A percentile compares a stretch with the other conserved stretches of the same genome.
Conservation (phyloP, 2,888 invertebrate genomes). For the Drosophila mimica region DNA sequence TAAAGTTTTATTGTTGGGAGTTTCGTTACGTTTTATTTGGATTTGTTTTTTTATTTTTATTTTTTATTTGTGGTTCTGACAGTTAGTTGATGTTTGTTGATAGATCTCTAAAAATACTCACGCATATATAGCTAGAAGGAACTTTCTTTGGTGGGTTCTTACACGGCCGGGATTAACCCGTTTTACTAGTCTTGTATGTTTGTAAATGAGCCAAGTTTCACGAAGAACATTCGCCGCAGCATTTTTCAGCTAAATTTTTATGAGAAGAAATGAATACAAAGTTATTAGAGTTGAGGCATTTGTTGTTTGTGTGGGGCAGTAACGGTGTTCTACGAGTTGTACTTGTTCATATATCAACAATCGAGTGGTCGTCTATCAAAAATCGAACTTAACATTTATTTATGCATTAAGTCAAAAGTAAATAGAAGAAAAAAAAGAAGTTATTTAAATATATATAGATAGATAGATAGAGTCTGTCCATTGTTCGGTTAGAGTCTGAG, state of each 20-base stretch:
- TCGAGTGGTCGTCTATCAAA: slow-evolving; percentile 1
- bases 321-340: slow-evolving; percentile 26
- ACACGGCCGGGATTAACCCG: slow-evolving; percentile 98
- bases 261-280: slow-evolving; percentile 84
- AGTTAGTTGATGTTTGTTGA: slow-evolving; percentile 72
- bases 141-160: slow-evolving; percentile 99
- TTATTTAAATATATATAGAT: background rate
- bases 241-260: slow-evolving; percentile 95
- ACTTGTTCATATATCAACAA: slow-evolving; percentile 8
- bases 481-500: background rate
- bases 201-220: slow-evolving; percentile 99
- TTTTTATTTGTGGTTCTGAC: slow-evolving; percentile 61
- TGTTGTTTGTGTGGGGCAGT: slow-evolving; percentile 17
- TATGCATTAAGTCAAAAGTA: background rate
- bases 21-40: slow-evolving; percentile 22
- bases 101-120: slow-evolving; percentile 86
- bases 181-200: slow-evolving; percentile 99
- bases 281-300: slow-evolving; percentile 69
- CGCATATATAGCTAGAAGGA: slow-evolving; percentile 99
- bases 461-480: background rate
- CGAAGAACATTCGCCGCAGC: slow-evolving; percentile 99
- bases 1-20: slow-evolving; percentile 23
- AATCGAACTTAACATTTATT: background rate
- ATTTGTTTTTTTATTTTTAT: background rate
- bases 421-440: background rate